Conservation (phyloP, 2,797 vertebrate genomes). For the Sebastes goodei region DNA sequence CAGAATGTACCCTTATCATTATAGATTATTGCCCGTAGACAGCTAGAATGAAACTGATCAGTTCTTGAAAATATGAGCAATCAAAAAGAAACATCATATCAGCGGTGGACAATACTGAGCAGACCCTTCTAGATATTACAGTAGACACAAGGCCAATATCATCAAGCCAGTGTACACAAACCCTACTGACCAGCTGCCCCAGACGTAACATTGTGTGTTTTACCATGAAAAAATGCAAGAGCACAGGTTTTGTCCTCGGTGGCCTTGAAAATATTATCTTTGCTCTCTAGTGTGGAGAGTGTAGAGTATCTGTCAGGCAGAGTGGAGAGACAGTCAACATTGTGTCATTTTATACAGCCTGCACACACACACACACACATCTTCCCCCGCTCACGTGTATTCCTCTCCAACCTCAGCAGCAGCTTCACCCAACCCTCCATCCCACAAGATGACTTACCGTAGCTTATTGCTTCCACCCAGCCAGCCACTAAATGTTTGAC, state of each 20-base stretch:
- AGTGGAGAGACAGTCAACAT: constrained; percentile 32
- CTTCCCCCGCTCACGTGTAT: constrained; percentile 21
- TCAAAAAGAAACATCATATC: background rate
- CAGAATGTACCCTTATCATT: background rate
- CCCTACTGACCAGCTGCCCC: background rate
- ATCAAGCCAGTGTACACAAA: background rate
- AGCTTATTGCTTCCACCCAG: background rate
- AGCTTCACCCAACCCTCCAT: background rate
- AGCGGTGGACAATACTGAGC: background rate
- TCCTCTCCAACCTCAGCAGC: background rate
- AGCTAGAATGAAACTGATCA: background rate
- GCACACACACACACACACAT: constrained; percentile 1
- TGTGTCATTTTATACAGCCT: constrained; percentile 43
- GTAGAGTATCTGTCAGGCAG: background rate
- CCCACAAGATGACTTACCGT: background rate
- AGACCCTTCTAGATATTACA: background rate
- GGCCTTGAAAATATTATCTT: constrained; percentile 3
- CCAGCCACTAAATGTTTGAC: constrained; percentile 17
- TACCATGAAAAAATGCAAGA: background rate
- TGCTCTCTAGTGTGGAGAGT: background rate
- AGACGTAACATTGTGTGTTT: background rate
- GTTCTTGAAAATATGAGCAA: background rate
- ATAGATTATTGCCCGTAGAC: background rate
- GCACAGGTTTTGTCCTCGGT: background rate
- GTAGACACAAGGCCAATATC: background rate